phyloP scores from a whole-genome alignment of 1,140 invertebrate species.

The Cydia fagiglandana region DNA sequence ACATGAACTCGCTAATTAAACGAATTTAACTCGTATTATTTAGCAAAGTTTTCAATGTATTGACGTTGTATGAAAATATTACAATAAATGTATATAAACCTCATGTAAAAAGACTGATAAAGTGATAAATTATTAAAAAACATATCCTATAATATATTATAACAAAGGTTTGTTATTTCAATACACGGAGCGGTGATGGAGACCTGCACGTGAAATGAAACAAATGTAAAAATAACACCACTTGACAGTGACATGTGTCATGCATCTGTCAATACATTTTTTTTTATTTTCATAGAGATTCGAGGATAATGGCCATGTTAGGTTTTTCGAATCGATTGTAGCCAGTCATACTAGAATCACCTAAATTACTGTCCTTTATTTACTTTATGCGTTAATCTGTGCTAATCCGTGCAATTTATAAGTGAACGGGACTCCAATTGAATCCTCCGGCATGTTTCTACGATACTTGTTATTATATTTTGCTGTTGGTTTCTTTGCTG shows the following conservation, averaged over 20 bases:
- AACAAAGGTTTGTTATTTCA: neutral
- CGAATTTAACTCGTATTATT: too few species aligned
- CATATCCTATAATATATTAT: too few species aligned
- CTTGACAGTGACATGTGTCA: slow-evolving; percentile 1
- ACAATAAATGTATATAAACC: too few species aligned
- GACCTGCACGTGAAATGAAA: neutral
- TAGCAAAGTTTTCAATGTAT: too few species aligned
- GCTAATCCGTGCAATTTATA: slow-evolving; percentile 51
- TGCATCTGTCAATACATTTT: neutral
- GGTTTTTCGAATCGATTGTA: neutral
- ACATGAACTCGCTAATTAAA: too few species aligned
- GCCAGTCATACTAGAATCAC: neutral
- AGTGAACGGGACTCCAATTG: slow-evolving; percentile 47
- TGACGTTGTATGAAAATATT: too few species aligned
- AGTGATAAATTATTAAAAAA: too few species aligned
- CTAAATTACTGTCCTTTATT: neutral
- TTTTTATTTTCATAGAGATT: neutral
- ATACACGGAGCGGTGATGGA: neutral
- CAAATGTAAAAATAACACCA: neutral
- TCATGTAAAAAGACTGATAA: too few species aligned
- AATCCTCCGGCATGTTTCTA: neutral
- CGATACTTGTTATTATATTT: slow-evolving; percentile 34
- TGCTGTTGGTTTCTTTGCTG: neutral
- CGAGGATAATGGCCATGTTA: neutral
- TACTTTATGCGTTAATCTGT: slow-evolving; percentile 38